Evolutionary conservation across 2,797 vertebrate species (phyloP).

Genomic region (Odontamblyopus rebecca): DNA sequence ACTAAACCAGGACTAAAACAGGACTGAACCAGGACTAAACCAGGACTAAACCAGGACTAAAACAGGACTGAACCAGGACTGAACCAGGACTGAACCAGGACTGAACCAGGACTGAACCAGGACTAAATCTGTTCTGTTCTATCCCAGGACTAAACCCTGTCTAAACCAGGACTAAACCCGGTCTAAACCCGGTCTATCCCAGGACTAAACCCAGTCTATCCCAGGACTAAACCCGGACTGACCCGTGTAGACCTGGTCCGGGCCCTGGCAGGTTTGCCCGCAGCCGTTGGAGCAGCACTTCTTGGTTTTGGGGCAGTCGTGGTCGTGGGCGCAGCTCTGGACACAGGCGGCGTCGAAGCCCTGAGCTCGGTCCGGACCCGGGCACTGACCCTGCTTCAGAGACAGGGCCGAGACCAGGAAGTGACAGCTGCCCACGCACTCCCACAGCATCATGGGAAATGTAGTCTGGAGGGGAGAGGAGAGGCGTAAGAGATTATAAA

Average conservation of each 20-base stretch:
- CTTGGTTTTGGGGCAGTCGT: conserved; percentile 85
- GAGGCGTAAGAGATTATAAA: not conserved
- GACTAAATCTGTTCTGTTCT: too few species aligned
- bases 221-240: not conserved
- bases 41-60: not conserved
- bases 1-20: not conserved
- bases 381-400: conserved; percentile 89
- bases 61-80: not conserved
- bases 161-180: not conserved
- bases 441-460: conserved; percentile 88
- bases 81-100: not conserved
- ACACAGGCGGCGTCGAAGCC: conserved; percentile 94
- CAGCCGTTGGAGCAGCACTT: conserved; percentile 93
- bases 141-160: not conserved
- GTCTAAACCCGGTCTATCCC: not conserved
- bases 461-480: conserved; percentile 64
- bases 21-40: not conserved
- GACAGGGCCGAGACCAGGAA: conserved; percentile 84
- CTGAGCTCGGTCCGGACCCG: conserved; percentile 84
- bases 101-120: not conserved
- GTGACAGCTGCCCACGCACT: conserved; percentile 93
- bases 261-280: conserved; percentile 90
- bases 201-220: not conserved
- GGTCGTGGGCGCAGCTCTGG: conserved; percentile 87
- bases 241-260: conserved; percentile 89